These are phyloP conservation scores for Lophius americanus DNA, from an alignment of 2,797 vertebrate species.

Conservation along the genomic window DNA sequence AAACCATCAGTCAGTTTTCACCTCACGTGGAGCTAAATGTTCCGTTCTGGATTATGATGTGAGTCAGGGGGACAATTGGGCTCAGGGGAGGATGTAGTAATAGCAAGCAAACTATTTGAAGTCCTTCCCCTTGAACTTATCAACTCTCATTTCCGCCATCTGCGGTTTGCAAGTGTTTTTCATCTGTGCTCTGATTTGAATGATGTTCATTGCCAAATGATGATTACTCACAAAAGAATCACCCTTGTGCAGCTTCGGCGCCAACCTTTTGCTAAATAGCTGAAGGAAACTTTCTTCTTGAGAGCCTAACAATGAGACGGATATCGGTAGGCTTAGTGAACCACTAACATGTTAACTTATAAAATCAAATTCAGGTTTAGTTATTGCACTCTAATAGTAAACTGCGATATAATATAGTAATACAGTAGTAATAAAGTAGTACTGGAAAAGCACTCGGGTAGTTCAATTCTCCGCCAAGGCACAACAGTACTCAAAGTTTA, in stretches of 20 bases:
- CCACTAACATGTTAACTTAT: no score
- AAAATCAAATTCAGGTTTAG: no score
- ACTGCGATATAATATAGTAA: no score
- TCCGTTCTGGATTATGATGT: background rate
- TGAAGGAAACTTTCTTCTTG: background rate
- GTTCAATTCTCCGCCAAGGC: no score
- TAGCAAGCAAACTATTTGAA: slow-evolving; percentile 7
- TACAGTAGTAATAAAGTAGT: no score
- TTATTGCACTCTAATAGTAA: no score
- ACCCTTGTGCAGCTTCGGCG: background rate
- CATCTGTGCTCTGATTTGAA: slow-evolving; percentile 12
- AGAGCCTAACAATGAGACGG: background rate
- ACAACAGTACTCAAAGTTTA: no score
- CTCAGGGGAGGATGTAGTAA: background rate
- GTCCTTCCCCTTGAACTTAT: slow-evolving; percentile 4
- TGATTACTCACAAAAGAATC: background rate
- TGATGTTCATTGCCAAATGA: slow-evolving; percentile 20
- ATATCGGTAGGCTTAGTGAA: background rate
- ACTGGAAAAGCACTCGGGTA: no score
- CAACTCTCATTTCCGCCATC: slow-evolving; percentile 16
- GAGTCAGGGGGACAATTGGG: background rate
- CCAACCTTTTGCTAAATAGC: slow-evolving; percentile 1
- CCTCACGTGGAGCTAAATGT: background rate
- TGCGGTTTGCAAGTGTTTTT: slow-evolving; percentile 12
- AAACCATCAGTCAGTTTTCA: background rate